A percentile compares a stretch with the other conserved stretches of the same genome.
phyloP scores from a whole-genome alignment of 2,888 invertebrate genomes.

The Smittia aterrima region DNA sequence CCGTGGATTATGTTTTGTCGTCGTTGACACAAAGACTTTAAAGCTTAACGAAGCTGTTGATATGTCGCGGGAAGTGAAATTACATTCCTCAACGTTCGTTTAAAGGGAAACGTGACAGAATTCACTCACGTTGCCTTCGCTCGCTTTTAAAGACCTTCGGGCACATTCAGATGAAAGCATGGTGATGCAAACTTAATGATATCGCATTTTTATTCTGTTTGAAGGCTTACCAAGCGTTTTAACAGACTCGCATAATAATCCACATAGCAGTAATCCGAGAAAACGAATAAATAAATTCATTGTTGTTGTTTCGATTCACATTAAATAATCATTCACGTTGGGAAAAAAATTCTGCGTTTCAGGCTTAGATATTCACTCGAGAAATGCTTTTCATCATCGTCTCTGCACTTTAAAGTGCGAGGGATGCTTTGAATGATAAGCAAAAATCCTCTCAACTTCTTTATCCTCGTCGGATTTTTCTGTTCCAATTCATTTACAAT shows the following conservation, averaged over 20 bases:
- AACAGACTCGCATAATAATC: constrained; percentile 34
- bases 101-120: too few relatives aligned
- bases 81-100: neutral
- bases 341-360: neutral
- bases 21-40: too few relatives aligned
- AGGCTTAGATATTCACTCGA: neutral
- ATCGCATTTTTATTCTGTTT: neutral
- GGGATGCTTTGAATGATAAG: neutral
- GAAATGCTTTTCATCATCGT: neutral
- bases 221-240: constrained; percentile 21
- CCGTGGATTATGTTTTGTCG: too few relatives aligned
- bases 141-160: neutral
- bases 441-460: neutral
- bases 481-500: neutral
- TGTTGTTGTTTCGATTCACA: neutral
- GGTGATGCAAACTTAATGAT: neutral
- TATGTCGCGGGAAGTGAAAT: too few relatives aligned
- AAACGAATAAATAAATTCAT: constrained; percentile 31
- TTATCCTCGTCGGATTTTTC: too few relatives aligned
- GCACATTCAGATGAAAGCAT: neutral
- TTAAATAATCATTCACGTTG: neutral
- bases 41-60: too few relatives aligned
- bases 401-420: neutral
- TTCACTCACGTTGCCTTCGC: neutral
- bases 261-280: constrained; percentile 32